Percentiles rank a stretch among this genome's conserved stretches.
Conservation (phyloP, 2,888 invertebrate genomes). For the Patella pellucida region DNA sequence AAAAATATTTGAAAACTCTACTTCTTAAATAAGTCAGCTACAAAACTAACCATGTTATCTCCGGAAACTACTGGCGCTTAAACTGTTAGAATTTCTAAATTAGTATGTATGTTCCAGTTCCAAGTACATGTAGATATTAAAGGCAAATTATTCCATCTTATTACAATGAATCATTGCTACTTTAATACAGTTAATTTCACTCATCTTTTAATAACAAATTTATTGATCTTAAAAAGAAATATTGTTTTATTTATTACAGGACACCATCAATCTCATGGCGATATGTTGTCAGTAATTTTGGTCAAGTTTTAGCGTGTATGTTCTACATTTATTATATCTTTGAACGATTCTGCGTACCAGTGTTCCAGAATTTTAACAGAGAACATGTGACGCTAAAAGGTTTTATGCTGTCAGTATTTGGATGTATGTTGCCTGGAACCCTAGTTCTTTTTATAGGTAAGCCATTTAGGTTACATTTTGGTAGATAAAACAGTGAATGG, state of each 20-base stretch:
- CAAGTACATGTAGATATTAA: too few species aligned
- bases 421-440: conserved; percentile 82
- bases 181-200: too few species aligned
- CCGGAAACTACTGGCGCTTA: too few species aligned
- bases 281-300: conserved; percentile 79
- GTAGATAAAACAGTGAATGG: too few species aligned
- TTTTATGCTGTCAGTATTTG: conserved; percentile 77
- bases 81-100: too few species aligned
- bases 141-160: too few species aligned
- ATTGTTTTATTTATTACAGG: conserved; percentile 73
- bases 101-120: too few species aligned
- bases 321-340: conserved; percentile 86
- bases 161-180: too few species aligned
- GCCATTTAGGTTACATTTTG: conserved; percentile 12
- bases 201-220: neutral
- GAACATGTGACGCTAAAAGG: conserved; percentile 68
- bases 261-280: conserved; percentile 82
- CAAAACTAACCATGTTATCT: too few species aligned
- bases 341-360: conserved; percentile 82
- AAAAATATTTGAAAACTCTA: too few species aligned
- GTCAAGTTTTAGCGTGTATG: conserved; percentile 84
- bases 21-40: too few species aligned
- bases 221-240: neutral
- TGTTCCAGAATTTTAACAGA: conserved; percentile 74
- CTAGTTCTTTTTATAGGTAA: conserved; percentile 68